A percentile compares a stretch with the other conserved stretches of the same genome.
phyloP scores from a whole-genome alignment of 1,140 invertebrate genomes.

The Drosophila pseudoobscura region DNA sequence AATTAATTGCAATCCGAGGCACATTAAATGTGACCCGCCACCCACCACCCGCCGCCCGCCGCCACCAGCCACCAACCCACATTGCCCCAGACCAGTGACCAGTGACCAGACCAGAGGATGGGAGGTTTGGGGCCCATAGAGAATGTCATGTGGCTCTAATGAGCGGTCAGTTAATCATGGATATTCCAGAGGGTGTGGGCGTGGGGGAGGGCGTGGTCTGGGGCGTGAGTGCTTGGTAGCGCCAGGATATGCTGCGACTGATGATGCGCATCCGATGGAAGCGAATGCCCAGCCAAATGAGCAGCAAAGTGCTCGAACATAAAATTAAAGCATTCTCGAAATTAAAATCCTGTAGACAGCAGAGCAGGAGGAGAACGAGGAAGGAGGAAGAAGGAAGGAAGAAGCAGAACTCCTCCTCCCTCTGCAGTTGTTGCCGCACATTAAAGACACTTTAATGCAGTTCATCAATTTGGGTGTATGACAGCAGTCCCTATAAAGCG shows the following conservation, averaged over 20 bases:
- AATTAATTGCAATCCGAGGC: slow-evolving; percentile 78
- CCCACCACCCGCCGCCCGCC: slow-evolving; percentile 1
- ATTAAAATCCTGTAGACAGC: slow-evolving; percentile 50
- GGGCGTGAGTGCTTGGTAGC: slow-evolving; percentile 23
- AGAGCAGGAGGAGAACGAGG: too few species aligned
- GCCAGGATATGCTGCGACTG: slow-evolving; percentile 1
- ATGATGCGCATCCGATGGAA: slow-evolving; percentile 12
- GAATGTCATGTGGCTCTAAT: slow-evolving; percentile 64
- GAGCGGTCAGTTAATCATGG: slow-evolving; percentile 76
- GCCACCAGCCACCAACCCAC: too few species aligned
- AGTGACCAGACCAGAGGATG: slow-evolving; percentile 4
- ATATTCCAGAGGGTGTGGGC: slow-evolving; percentile 32
- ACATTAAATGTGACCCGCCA: slow-evolving; percentile 69
- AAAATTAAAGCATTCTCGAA: slow-evolving; percentile 62
- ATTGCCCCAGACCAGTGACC: neutral
- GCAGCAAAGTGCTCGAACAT: slow-evolving; percentile 28
- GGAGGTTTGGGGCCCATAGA: neutral
- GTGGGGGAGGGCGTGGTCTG: neutral
- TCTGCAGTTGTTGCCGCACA: slow-evolving; percentile 35
- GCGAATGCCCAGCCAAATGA: slow-evolving; percentile 27
- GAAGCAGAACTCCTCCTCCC: neutral
- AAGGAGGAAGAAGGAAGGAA: neutral
- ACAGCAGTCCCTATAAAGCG: slow-evolving; percentile 40
- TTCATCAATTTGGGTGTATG: slow-evolving; percentile 73
- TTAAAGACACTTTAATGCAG: slow-evolving; percentile 76